Conservation (phyloP, 92 coral and sea anemone species). For the Palythoa heliodiscus region DNA sequence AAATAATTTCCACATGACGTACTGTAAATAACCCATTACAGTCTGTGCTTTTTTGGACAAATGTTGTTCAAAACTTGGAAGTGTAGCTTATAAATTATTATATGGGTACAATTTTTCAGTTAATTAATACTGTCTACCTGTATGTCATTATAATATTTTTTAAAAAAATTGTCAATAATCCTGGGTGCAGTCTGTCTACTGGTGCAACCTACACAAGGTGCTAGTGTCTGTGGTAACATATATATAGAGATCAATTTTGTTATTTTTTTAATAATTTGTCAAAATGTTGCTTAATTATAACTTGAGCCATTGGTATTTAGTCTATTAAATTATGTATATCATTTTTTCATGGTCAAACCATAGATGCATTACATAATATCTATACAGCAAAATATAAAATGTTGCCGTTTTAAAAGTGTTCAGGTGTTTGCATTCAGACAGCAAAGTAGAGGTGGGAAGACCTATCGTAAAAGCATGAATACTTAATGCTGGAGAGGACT, state of each 20-base stretch:
- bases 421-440: not conserved
- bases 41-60: slow-evolving; percentile 9
- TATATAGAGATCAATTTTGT: not conserved
- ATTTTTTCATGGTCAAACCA: not conserved
- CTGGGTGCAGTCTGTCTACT: slow-evolving; percentile 6
- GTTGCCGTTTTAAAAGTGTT: not conserved
- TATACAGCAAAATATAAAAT: not conserved
- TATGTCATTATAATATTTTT: not conserved
- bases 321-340: not conserved
- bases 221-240: slow-evolving; percentile 1
- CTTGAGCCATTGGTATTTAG: not conserved
- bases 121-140: slow-evolving; percentile 10
- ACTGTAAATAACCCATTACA: not conserved
- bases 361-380: not conserved
- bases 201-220: slow-evolving; percentile 15
- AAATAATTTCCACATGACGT: slow-evolving; percentile 2
- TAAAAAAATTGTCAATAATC: not conserved
- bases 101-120: not conserved
- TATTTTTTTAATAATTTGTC: not conserved
- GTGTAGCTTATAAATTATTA: slow-evolving; percentile 11
- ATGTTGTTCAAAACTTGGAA: not conserved
- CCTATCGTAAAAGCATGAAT: not conserved
- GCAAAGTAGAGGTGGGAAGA: not conserved
- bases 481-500: slow-evolving; percentile 1
- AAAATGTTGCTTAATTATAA: not conserved